Base-by-base conservation (phyloP, 2,113 vertebrate species). In the Pterophyllum scalare region DNA sequence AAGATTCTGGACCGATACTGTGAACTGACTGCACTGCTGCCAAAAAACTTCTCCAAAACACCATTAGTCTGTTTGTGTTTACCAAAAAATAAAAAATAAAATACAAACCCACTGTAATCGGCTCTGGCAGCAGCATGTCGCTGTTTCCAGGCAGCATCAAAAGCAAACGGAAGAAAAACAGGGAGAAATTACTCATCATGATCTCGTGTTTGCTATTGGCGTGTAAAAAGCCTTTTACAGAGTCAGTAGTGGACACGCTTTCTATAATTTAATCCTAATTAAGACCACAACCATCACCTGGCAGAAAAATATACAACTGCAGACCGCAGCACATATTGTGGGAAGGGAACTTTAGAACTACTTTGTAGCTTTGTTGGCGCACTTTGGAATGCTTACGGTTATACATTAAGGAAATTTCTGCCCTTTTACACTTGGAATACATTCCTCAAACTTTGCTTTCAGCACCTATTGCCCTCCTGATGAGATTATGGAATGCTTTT, bases 91-190 rank as follows among this genome's bases (percentile, higher is more conserved):
- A 28, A 28, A 28, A 28, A 28, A 28, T 4, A 4, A 28, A 17
- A 65, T 81, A 33, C n/a, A 82, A 82, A 78, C 81, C 83, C 89
- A 77, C 26, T 59, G 15, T 75, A 86, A 84, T 85, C 59, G 84
- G 72, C 67, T 80, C 77, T 87, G 77, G 81, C 57, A 87, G 77
- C 31, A 26, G 75, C 26, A 26, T 33, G 75, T 13, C 1, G 1
- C 22, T 14, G 77, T 87, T 87, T 90, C 86, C 83, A 83, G 67
- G 87, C 75, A 87, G 40, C 9, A 22, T 56, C 75, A 17, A 77
- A 80, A 86, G 40, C 43, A 87, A 60, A 84, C 2, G 28, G 49
- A 19, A 52, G 14, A 14, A 74, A 57, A 83, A 91, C 82, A 81
- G 76, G 83, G 46, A 87, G 17, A 59, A 75, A 90, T 85, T 58